Conservation (phyloP, 1,140 invertebrate species). For the Zaprionus vittiger region DNA sequence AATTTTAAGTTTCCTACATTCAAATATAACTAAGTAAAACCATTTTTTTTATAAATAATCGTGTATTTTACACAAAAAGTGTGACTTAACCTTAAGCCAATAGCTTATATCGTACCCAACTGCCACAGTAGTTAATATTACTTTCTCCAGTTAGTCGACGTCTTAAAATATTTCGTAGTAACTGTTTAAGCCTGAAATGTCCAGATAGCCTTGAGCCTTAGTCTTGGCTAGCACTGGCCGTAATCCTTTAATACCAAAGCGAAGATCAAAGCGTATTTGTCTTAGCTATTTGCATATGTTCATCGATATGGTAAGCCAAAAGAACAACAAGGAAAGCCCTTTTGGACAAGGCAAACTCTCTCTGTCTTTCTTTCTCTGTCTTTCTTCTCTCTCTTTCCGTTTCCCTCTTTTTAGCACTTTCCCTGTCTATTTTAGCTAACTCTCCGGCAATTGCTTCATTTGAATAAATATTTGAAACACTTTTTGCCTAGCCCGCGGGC, state of each 20-base stretch:
- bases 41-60: too few species aligned
- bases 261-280: constrained; percentile 41
- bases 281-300: constrained; percentile 38
- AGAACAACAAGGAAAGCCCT: constrained; percentile 15
- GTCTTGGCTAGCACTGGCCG: not conserved
- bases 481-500: constrained; percentile 25
- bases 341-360: not conserved
- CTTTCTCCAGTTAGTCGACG: not conserved
- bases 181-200: not conserved
- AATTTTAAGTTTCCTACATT: too few species aligned
- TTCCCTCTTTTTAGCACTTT: not conserved
- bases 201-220: not conserved
- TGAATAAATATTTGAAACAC: constrained; percentile 48
- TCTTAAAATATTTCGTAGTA: too few species aligned
- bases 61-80: too few species aligned
- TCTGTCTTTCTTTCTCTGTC: not conserved
- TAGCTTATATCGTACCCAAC: too few species aligned
- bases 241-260: not conserved
- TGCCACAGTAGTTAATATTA: not conserved
- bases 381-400: not conserved
- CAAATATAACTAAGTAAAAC: too few species aligned
- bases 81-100: too few species aligned
- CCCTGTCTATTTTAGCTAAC: not conserved
- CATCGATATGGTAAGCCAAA: constrained; percentile 34
- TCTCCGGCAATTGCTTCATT: constrained; percentile 26